Evolutionary conservation across 1,140 invertebrate species (phyloP), one percentile per base, ranked within the genome.

Genomic region (Hermatobates lingyangjiaoensis): DNA sequence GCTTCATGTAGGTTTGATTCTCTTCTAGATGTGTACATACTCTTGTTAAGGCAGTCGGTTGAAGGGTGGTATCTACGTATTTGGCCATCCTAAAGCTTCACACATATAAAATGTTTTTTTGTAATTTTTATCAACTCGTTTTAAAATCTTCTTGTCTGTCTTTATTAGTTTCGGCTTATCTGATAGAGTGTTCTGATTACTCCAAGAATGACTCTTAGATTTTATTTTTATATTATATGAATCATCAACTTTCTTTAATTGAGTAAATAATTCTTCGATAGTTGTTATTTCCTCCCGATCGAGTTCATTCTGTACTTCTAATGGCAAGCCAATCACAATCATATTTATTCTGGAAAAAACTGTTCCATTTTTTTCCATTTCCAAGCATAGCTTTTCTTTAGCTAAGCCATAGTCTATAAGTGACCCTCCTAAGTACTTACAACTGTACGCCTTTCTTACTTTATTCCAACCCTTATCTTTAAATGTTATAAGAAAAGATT

Each of bases 61-160:
- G 26, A 4, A 18, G 38, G 38, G 38, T 50, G 49, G 26, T 30
- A 50, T 42, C 49, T 39, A 27, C 46, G 46, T 54, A 25, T 34
- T 30, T 7, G 30, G 38, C 20, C 18, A 40, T 23, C 49, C 49
- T 24, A 50, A 21, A 27, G 4, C 23, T 23, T 21, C 20, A 40
- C 49, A 50, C 18, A 40, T 50, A 34, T n/a, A 40, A 38, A 30
- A 50, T 4, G 49, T 30, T 24, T 12, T 40, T 42, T 50, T 50
- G 14, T 5, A 10, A 12, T 15, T 34, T 14, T n/a, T 25, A 50
- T 40, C 26, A 25, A 12, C n/a, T 27, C 10, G 3, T 46, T 27
- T 7, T 27, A 46, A 24, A 15, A 18, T 27, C 21, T 46, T 21
- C 12, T 24, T 24, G 23, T 24, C 26, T 24, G 23, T 15, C 4